phyloP scores from a whole-genome alignment of 2,113 vertebrate genomes.

The Indicator maculatus region DNA sequence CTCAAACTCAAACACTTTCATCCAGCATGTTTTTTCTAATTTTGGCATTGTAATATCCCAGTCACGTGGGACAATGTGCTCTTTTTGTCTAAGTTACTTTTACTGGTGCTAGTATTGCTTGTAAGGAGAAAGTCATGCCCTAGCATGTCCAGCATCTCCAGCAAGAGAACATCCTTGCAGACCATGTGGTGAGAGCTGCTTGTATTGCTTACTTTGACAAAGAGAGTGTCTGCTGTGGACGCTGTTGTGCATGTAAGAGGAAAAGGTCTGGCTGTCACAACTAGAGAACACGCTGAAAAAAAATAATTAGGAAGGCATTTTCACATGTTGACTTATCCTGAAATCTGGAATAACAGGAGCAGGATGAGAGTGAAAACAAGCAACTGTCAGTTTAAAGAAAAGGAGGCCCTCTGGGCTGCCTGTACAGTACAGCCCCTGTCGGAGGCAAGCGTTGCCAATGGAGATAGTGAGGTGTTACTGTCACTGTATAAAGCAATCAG shows the following conservation, averaged over 20 bases:
- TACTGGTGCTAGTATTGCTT: background rate
- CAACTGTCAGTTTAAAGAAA: background rate
- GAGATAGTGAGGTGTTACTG: fast-evolving
- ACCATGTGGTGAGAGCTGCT: background rate
- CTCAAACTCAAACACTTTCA: background rate
- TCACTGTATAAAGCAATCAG: background rate
- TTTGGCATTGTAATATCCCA: background rate
- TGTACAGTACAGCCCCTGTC: background rate
- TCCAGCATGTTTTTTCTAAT: background rate
- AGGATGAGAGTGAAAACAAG: background rate
- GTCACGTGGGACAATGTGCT: fast-evolving
- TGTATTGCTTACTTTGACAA: background rate
- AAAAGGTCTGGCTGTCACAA: background rate
- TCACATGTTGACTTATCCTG: background rate
- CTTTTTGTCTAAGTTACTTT: background rate
- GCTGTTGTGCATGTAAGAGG: background rate
- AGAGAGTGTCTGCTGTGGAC: background rate
- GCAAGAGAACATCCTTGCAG: background rate
- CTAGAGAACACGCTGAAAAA: background rate
- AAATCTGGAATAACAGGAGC: background rate
- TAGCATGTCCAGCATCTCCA: background rate
- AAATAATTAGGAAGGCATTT: background rate
- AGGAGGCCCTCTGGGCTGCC: background rate
- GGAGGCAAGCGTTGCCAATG: background rate
- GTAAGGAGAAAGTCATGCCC: fast-evolving